Percentiles rank a stretch among this genome's conserved stretches.
Conservation (phyloP, 2,888 invertebrate species). For the Drosophila parthenogenetica region DNA sequence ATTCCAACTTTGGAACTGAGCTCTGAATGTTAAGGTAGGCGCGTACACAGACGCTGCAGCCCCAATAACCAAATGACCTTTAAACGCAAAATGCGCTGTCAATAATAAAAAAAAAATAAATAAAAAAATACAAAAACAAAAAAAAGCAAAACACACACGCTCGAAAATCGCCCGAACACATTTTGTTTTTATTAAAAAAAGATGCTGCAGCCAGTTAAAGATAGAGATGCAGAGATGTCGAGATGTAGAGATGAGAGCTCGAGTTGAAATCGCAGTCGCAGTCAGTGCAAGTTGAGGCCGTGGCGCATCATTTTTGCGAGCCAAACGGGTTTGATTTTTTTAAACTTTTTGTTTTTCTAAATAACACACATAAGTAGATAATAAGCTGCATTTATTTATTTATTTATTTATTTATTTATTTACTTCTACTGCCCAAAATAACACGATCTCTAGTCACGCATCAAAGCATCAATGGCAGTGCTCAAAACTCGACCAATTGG, state of each 20-base stretch:
- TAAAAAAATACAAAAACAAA: conserved; percentile 1
- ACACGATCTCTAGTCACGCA: conserved; percentile 61
- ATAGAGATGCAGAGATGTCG: conserved; percentile 41
- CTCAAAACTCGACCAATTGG: conserved; percentile 49
- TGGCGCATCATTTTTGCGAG: conserved; percentile 50
- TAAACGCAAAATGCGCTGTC: conserved; percentile 72
- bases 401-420: conserved; percentile 48
- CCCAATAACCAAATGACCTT: conserved; percentile 76
- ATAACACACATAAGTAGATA: conserved; percentile 18
- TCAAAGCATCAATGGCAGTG: conserved; percentile 24
- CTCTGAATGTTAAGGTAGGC: conserved; percentile 84
- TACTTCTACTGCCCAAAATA: conserved; percentile 36
- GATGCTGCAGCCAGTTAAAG: conserved; percentile 47
- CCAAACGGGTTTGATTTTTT: conserved; percentile 51
- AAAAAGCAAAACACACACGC: conserved; percentile 15
- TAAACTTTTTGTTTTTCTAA: conserved; percentile 21
- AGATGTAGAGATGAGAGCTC: conserved; percentile 26
- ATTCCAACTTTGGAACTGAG: conserved; percentile 75
- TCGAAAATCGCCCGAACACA: conserved; percentile 51
- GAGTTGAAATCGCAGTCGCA: conserved; percentile 8
- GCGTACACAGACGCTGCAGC: conserved; percentile 54
- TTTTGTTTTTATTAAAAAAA: conserved; percentile 53
- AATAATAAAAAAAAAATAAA: conserved; percentile 49
- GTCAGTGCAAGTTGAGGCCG: conserved; percentile 37
- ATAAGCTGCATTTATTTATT: conserved; percentile 65